Evolutionary conservation across 1,140 invertebrate genomes (phyloP), one percentile per base, ranked within the genome.

Genomic region (Penaeus indicus): DNA sequence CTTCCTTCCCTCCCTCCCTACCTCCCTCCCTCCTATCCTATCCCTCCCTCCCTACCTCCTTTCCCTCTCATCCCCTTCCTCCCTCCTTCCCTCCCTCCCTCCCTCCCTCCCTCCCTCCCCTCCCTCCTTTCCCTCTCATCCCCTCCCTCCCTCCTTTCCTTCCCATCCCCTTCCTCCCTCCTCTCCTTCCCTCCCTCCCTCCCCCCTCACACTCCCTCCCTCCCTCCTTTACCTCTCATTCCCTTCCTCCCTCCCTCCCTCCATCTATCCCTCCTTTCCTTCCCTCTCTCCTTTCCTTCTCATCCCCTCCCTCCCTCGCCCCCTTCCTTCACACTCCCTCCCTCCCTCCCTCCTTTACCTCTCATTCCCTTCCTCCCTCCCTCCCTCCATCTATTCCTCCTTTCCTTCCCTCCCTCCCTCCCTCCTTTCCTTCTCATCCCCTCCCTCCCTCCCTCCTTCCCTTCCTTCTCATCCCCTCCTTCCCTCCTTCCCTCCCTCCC

Each of bases 131-230:
- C 27, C n/a, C 61, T 38, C 62, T 83, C 42, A 0, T 32, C 27
- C 62, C 1, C 3, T 83, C 62, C 61, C 25, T 64, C 61, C 25
- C 18, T 27, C 25, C 7, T 63, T 64, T 27, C 11, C 38, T 21
- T 38, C 47, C 63, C 19, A 38, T 38, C 82, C 69, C 82, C 38
- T 25, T 64, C 81, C 42, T 63, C 63, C n/a, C n/a, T n/a, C n/a
- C 62, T 38, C 62, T 64, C 62, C 27, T 25, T 27, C 42, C 25
- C 22, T 22, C 60, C 47, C 11, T 13, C 19, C 0, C 60, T 60
- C 38, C 16, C 38, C 21, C 13, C 27, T 64, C 62, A 19, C 11
- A 13, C 25, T 64, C 32, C 21, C n/a, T 64, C 19, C 38, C 32
- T 25, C 32, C 22, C 25, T 22, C 25, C 38, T 60, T 47, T 60